Evolutionary conservation across 2,113 vertebrate genomes (phyloP).

Genomic region (Cranoglanis bouderius): DNA sequence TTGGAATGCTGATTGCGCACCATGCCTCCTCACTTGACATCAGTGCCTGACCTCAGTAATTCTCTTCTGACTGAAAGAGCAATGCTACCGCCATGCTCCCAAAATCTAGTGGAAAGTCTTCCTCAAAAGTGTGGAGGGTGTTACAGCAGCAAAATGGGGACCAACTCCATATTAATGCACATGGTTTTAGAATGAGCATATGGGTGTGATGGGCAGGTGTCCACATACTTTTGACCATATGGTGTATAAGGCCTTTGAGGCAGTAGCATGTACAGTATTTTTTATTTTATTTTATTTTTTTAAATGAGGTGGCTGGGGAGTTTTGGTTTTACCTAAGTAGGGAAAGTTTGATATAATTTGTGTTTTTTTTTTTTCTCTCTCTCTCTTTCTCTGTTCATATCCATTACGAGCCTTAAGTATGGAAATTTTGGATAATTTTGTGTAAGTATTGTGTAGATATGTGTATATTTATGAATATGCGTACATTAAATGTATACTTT

Average conservation of each 20-base stretch:
- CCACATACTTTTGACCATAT: background rate
- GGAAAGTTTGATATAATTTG: no score
- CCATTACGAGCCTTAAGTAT: no score
- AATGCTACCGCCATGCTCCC: background rate
- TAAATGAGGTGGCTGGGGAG: background rate
- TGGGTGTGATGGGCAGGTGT: background rate
- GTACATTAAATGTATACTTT: no score
- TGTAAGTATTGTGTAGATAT: no score
- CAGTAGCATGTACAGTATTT: no score
- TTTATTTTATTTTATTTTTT: background rate
- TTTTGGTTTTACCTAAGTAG: no score
- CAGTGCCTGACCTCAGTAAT: background rate
- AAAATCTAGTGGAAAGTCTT: background rate
- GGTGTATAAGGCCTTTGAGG: background rate
- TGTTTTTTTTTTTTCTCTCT: no score
- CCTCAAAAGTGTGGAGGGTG: background rate
- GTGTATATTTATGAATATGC: no score
- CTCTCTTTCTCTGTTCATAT: no score
- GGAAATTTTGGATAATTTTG: no score
- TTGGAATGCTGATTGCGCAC: background rate
- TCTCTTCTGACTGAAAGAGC: background rate
- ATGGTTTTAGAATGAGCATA: background rate
- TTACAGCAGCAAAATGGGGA: background rate
- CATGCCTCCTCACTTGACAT: background rate
- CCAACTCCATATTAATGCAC: background rate